Evolutionary conservation across 2,113 vertebrate species (phyloP), one percentile per base, ranked within the genome.

Genomic region (Eurystomus gularis): DNA sequence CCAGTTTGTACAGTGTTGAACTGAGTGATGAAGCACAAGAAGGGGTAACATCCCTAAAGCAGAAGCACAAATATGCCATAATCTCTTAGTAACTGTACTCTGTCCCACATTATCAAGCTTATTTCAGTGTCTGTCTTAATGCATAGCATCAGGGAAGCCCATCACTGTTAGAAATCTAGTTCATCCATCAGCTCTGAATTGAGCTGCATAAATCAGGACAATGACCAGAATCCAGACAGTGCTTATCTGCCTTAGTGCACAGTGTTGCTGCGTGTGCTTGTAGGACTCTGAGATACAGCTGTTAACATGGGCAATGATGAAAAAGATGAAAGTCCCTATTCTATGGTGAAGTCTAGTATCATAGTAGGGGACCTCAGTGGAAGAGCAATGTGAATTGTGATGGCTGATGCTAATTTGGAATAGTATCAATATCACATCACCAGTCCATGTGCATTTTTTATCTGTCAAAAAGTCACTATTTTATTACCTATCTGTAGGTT

Each of bases 221-320:
- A 42, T 48, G 20, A 61, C 44, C 37, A 52, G 65, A 81, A 61
- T 40, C 39, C 49, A 73, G 42, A 35, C 37, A 88, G 54, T 86
- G 40, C 60, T 58, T 33, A 17, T 37, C 37, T 71, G 57, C 21
- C 29, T 26, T 20, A 42, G 18, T 8, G 23, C 19, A n/a, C 17
- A 4, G 8, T 10, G 31, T 33, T 44, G 46, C 52, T 1, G 0
- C 25, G 7, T 8, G 13, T 19, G 10, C 31, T 33, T 73, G 6
- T 14, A 31, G 21, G 37, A 39, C n/a, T 35, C 51, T 40, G 19
- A 49, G 20, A 33, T 48, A n/a, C 13, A 46, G 21, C 19, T 28
- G 40, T n/a, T 66, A 66, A 65, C 2, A 0, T 20, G 28, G 20
- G 28, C 28, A 33, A 16, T 2, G 1, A n/a, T 12, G 58, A 37